Percentiles rank a stretch among this genome's conserved stretches.
Conservation (phyloP, 2,888 invertebrate species). For the Cordilura impudica region DNA sequence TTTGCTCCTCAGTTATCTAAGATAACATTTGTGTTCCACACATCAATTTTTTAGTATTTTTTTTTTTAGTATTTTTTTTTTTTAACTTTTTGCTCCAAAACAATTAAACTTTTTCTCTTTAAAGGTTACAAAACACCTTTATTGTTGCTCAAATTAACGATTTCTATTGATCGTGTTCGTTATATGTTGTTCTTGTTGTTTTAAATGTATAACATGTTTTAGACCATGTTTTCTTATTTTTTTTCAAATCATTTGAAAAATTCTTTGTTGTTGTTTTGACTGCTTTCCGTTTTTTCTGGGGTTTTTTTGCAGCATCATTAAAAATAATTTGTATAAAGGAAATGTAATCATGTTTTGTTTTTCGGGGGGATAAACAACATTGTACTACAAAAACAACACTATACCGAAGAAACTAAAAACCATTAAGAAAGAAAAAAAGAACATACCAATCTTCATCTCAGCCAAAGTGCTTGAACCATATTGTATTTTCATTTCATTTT, state of each 20-base stretch:
- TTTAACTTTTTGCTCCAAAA: too few species aligned
- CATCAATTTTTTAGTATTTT: too few species aligned
- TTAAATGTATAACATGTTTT: slow-evolving; percentile 1
- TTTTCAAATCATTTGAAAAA: neutral
- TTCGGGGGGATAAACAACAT: slow-evolving; percentile 12
- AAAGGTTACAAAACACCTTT: slow-evolving; percentile 32
- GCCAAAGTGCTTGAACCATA: slow-evolving; percentile 9
- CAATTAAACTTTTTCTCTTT: slow-evolving; percentile 33
- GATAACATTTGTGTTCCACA: too few species aligned
- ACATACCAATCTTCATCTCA: neutral
- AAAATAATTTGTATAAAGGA: slow-evolving; percentile 71
- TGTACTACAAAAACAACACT: neutral
- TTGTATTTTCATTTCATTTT: neutral
- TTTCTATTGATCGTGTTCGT: slow-evolving; percentile 29
- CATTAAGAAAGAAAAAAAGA: neutral
- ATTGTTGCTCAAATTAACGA: slow-evolving; percentile 39
- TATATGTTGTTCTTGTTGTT: neutral
- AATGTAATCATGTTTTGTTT: slow-evolving; percentile 45
- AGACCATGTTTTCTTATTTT: slow-evolving; percentile 30
- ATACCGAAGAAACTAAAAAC: slow-evolving; percentile 7
- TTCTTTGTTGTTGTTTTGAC: slow-evolving; percentile 9
- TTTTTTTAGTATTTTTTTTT: too few species aligned
- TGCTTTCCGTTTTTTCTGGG: slow-evolving; percentile 26
- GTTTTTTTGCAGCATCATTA: slow-evolving; percentile 72
- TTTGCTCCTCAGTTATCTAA: too few species aligned